Evolutionary conservation across 2,113 vertebrate species (phyloP).

Genomic region (Larimichthys crocea): DNA sequence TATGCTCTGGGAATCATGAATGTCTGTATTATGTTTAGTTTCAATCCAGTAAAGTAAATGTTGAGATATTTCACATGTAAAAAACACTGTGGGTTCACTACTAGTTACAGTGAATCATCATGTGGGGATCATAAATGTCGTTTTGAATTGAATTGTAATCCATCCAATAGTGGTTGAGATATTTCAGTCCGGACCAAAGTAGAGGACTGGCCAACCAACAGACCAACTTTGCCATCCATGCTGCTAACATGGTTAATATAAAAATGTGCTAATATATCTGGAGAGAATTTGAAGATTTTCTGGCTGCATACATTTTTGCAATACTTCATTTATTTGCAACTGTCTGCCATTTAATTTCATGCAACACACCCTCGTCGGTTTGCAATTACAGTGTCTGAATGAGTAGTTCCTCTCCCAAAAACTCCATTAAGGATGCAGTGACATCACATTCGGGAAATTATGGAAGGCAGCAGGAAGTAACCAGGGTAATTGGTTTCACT

Average conservation of each 20-base stretch:
- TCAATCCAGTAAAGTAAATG: not conserved
- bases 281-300: too few relatives aligned
- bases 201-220: not conserved
- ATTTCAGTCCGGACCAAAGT: too few relatives aligned
- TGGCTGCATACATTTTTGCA: too few relatives aligned
- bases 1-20: not conserved
- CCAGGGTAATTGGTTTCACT: constrained; percentile 44
- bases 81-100: not conserved
- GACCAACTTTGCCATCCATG: not conserved
- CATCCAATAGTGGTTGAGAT: not conserved
- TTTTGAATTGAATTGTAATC: not conserved
- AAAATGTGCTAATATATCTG: too few relatives aligned
- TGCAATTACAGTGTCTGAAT: not conserved
- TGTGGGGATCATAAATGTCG: not conserved
- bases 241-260: not conserved
- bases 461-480: constrained; percentile 33
- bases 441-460: constrained; percentile 34
- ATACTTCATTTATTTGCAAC: not conserved
- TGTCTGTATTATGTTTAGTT: not conserved
- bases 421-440: not conserved
- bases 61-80: too few relatives aligned
- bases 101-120: too few relatives aligned
- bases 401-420: not conserved
- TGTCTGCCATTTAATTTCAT: constrained; percentile 11
- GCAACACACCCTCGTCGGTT: not conserved